Evolutionary conservation across 1,140 invertebrate species (phyloP), one percentile per base, ranked within the genome.

Genomic region (Armadillidium nasatum): DNA sequence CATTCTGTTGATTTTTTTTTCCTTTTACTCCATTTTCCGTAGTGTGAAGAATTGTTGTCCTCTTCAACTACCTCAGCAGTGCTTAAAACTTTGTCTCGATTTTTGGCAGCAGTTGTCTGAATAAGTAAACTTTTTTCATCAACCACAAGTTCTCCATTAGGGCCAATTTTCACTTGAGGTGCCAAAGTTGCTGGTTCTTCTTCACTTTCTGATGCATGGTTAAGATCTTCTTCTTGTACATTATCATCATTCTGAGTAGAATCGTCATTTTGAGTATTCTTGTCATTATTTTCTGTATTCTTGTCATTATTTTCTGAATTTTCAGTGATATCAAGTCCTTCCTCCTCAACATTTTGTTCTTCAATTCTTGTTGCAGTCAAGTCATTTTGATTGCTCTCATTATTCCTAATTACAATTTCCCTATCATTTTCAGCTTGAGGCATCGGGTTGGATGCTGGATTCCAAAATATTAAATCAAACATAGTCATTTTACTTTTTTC

Each of bases 391-490:
- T 74, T 76, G 60, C 70, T 76, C 71, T 77, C 81, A 68, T 73
- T 67, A n/a, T 79, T 78, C 71, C 82, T 79, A 19, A 22, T 46
- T 7, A 74, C 22, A 44, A 68, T 19, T 19, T n/a, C 22, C 19
- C 33, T 73, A 13, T 79, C 74, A 33, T 75, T 76, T 11, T 23
- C 19, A n/a, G 46, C 44, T 9, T 74, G 77, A 46, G 79, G 79
- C 79, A 81, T 81, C 4, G 79, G 79, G 60, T 78, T 88, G 0
- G 85, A 83, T 4, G 72, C 54, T 15, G 94, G 94, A 85, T 96
- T 96, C 84, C 93, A 95, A 85, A 91, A 94, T 81, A 95, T 94
- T 68, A 95, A 87, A 86, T 96, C 94, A 81, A 92, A 91, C 93
- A 96, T 95, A 60, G 90, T 95, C 75, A 95, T 88, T 71, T 89